Evolutionary conservation across 2,888 invertebrate species (phyloP).

Genomic region (Cyclophora albipunctata): DNA sequence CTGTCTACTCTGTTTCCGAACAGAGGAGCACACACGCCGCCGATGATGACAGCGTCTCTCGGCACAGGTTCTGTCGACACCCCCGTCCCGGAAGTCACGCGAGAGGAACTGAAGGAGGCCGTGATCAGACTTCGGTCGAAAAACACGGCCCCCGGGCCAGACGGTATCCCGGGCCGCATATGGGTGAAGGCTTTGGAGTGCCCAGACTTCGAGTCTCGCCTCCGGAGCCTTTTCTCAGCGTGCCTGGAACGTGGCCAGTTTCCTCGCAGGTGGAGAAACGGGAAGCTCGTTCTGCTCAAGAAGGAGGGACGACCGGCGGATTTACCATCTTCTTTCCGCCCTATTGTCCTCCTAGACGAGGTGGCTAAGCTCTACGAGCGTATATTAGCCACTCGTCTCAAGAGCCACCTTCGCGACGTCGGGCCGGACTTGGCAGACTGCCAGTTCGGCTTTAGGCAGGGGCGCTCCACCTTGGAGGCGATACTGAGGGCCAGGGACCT

Average conservation of each 20-base stretch:
- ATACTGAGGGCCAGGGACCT: constrained; percentile 1
- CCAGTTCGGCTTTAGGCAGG: constrained; percentile 8
- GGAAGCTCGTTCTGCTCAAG: background rate
- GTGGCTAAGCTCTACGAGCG: constrained; percentile 1
- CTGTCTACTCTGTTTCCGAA: constrained; percentile 5
- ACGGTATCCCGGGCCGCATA: background rate
- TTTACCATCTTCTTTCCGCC: background rate
- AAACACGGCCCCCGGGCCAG: constrained; percentile 1
- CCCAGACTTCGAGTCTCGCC: background rate
- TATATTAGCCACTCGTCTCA: constrained; percentile 3
- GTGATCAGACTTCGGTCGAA: background rate
- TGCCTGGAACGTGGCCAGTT: constrained; percentile 1
- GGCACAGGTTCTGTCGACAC: too few species aligned
- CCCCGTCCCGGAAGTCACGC: background rate
- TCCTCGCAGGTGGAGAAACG: background rate
- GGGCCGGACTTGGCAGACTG: constrained; percentile 9
- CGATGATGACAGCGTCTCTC: background rate
- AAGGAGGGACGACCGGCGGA: background rate
- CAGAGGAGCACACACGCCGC: background rate
- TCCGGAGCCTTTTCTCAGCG: background rate
- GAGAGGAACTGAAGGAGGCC: background rate
- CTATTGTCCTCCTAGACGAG: constrained; percentile 1
- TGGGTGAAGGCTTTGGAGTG: background rate
- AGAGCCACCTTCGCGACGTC: constrained; percentile 1
- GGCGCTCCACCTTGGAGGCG: constrained; percentile 7